Conservation (phyloP, 2,797 vertebrate genomes). For the Thripadectes ignobilis region DNA sequence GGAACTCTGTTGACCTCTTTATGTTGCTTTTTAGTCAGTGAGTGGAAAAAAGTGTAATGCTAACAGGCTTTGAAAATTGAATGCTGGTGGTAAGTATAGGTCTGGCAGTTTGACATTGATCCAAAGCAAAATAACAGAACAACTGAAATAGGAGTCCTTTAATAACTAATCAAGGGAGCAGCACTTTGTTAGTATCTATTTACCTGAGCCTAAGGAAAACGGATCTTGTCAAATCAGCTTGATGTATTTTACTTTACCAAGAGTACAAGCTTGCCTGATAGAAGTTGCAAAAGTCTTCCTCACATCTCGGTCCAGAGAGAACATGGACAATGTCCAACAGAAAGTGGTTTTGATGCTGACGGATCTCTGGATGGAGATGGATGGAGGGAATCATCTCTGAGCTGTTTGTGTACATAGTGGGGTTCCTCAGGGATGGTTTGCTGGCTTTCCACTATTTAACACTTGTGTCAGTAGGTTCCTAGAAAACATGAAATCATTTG, state of each 20-base stretch:
- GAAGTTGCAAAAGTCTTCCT: neutral
- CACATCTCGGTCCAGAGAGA: neutral
- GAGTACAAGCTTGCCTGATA: neutral
- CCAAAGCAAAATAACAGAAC: neutral
- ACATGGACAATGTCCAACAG: neutral
- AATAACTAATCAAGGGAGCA: neutral
- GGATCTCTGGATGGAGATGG: neutral
- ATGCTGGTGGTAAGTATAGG: neutral
- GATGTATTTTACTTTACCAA: neutral
- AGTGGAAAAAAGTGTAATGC: neutral
- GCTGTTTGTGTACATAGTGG: neutral
- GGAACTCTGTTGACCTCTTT: neutral
- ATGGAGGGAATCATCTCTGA: neutral
- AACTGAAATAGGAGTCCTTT: neutral
- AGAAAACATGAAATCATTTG: neutral
- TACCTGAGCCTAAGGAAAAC: neutral
- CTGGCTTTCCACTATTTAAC: neutral
- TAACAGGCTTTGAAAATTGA: neutral
- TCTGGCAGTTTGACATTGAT: neutral
- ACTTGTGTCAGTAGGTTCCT: neutral
- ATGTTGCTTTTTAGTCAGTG: neutral
- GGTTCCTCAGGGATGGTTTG: neutral
- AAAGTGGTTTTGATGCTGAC: neutral
- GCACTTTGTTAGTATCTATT: neutral
- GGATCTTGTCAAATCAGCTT: neutral